Conservation (phyloP, 2,888 invertebrate genomes). For the Rhopalosiphum nymphaeae region DNA sequence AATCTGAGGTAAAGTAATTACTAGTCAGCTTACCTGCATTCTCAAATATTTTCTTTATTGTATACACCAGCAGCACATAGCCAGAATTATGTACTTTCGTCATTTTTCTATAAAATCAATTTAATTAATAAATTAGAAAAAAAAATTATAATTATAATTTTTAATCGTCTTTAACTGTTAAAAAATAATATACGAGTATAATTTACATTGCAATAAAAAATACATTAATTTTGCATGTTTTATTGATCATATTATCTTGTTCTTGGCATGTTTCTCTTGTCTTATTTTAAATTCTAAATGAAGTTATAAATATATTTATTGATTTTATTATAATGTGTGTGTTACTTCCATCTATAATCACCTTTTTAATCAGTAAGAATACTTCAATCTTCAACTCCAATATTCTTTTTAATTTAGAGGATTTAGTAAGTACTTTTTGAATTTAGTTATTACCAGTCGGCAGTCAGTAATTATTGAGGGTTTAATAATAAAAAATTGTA, state of each 20-base stretch:
- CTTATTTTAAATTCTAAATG: not conserved
- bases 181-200: not conserved
- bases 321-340: not conserved
- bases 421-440: not conserved
- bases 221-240: not conserved
- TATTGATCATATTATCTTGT: not conserved
- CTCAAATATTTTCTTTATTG: not conserved
- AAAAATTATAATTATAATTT: not conserved
- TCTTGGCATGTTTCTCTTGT: not conserved
- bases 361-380: no score
- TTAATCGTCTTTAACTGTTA: not conserved
- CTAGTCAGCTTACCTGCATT: not conserved
- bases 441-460: no score
- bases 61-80: not conserved
- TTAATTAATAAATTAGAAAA: not conserved
- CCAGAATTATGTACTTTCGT: not conserved
- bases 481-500: not conserved
- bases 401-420: not conserved
- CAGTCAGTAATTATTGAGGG: accelerated
- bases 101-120: not conserved
- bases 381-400: no score
- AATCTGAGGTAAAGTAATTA: not conserved
- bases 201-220: not conserved
- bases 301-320: not conserved
- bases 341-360: not conserved